Evolutionary conservation across 2,888 invertebrate species (phyloP).

Genomic region (Alsophila aescularia): DNA sequence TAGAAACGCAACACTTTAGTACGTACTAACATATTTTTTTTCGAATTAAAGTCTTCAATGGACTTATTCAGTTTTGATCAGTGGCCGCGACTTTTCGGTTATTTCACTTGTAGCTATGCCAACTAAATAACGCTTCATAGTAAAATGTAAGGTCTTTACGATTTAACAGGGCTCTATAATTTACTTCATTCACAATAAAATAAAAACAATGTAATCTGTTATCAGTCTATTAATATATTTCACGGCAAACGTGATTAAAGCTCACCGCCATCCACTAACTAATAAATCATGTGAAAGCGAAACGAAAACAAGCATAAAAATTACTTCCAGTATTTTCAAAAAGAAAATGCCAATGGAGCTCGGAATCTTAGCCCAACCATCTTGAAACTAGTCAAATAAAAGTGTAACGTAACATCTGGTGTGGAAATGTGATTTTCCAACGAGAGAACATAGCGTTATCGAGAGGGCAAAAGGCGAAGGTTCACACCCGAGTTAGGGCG

Average conservation of each 20-base stretch:
- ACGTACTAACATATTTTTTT: too few relatives aligned
- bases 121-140: too few relatives aligned
- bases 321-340: slow-evolving; percentile 44
- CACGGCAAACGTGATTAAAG: slow-evolving; percentile 10
- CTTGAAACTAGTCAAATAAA: slow-evolving; percentile 42
- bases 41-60: too few relatives aligned
- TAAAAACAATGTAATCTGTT: not conserved
- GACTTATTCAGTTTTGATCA: too few relatives aligned
- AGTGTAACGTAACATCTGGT: slow-evolving; percentile 42
- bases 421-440: slow-evolving; percentile 51
- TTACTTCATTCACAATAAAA: too few relatives aligned
- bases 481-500: slow-evolving; percentile 66
- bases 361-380: slow-evolving; percentile 29
- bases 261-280: slow-evolving; percentile 8
- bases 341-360: slow-evolving; percentile 38
- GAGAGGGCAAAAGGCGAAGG: slow-evolving; percentile 65
- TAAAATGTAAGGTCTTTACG: too few relatives aligned
- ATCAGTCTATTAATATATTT: not conserved
- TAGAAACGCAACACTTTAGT: too few relatives aligned
- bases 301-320: slow-evolving; percentile 43
- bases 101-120: too few relatives aligned
- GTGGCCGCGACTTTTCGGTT: too few relatives aligned
- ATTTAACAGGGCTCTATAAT: too few relatives aligned
- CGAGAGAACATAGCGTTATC: slow-evolving; percentile 48
- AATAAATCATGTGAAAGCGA: slow-evolving; percentile 29